Conservation (phyloP, 1,140 invertebrate species). For the Eupristina koningsbergeri region DNA sequence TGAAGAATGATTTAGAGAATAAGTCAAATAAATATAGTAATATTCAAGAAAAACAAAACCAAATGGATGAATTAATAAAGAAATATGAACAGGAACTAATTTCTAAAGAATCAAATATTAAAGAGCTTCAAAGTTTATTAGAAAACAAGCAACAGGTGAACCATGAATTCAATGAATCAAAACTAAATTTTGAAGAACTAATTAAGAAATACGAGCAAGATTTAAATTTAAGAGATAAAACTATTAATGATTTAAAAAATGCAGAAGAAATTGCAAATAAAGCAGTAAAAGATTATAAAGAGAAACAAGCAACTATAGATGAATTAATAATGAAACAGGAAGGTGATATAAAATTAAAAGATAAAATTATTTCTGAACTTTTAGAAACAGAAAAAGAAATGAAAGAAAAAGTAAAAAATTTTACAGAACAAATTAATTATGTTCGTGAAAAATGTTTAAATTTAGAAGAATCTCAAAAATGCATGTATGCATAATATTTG, state of each 20-base stretch:
- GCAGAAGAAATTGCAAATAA: conserved; percentile 53
- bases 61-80: conserved; percentile 35
- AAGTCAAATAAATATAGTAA: conserved; percentile 34
- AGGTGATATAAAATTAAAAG: conserved; percentile 40
- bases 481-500: conserved; percentile 57
- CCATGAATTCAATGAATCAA: conserved; percentile 25
- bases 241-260: conserved; percentile 47
- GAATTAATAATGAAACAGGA: conserved; percentile 19
- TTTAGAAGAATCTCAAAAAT: conserved; percentile 60
- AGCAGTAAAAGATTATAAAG: conserved; percentile 18
- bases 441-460: conserved; percentile 56
- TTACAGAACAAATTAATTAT: conserved; percentile 63
- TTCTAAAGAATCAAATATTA: conserved; percentile 38
- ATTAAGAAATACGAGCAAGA: conserved; percentile 50
- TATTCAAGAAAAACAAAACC: conserved; percentile 38
- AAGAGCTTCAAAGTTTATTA: conserved; percentile 37
- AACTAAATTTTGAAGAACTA: conserved; percentile 46
- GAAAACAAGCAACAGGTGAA: conserved; percentile 44
- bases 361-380: conserved; percentile 44
- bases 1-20: conserved; percentile 52
- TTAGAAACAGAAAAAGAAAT: conserved; percentile 51
- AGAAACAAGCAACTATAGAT: conserved; percentile 11
- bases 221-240: conserved; percentile 50
- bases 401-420: conserved; percentile 57
- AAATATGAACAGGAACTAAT: conserved; percentile 29